Evolutionary conservation across 2,797 vertebrate species (phyloP), one percentile per base, ranked within the genome.

Genomic region (Nothura maculosa): DNA sequence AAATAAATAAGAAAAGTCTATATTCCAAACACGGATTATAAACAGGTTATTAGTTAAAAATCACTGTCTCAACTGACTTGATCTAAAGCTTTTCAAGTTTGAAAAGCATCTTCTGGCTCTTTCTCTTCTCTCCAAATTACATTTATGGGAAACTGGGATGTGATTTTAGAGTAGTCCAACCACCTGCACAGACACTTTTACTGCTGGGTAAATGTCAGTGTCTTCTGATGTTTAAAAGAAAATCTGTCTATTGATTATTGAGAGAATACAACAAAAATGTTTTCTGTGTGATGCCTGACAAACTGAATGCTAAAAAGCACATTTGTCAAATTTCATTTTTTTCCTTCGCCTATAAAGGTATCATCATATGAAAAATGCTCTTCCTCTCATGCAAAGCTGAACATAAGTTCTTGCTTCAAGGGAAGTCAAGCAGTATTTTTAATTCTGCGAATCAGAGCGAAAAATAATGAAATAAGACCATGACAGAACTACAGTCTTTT

Each of bases 371-470:
- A 66, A 85, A 80, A 81, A 61, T 13, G 8, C 19, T 82, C 20
- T 27, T 87, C 54, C 42, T 85, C 28, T 34, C 48, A 28, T n/a
- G 38, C 28, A 87, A 85, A 11, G 38, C 25, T 78, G 78, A 90
- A 69, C 32, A 42, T 21, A 72, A 81, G 22, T 90, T 80, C 54
- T 62, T 43, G 15, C n/a, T 87, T 94, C 58, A 87, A 69, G 85
- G 32, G 73, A 87, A 1, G 9, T 72, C 42, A 90, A 85, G 12
- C 36, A 81, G 54, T 60, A 70, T 25, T 38, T 67, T 52, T 57
- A 24, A 83, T 66, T 89, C 30, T 92, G 62, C 50, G 92, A 79
- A 87, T 45, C 21, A 69, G 81, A 88, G 67, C 74, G 66, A 38
- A 81, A 32, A 72, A 68, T 60, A 73, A 83, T 76, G 73, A 81